Evolutionary conservation across 1,140 invertebrate species (phyloP), one percentile per base, ranked within the genome.

Genomic region (Myzus persicae): DNA sequence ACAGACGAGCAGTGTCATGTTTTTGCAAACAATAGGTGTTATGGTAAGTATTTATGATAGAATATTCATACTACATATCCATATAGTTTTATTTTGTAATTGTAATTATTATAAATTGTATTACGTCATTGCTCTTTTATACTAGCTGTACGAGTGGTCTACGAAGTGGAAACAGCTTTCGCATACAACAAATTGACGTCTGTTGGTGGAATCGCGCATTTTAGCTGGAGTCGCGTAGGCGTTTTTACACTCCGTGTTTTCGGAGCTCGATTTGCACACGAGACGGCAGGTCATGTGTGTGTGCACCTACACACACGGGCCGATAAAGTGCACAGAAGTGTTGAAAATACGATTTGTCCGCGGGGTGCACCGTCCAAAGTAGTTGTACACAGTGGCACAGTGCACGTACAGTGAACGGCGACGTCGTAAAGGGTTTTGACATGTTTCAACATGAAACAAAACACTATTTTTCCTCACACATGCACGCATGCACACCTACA

Each of bases 311-410:
- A 42, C 22, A 84, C 82, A 84, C 22, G 8, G 24, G 20, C 38
- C 38, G 24, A 87, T 20, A 2, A 44, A 44, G 14, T 87, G 42
- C 84, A 87, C 26, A 42, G 26, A 20, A 87, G 42, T 87, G 31
- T 44, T 42, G 84, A n/a, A 87, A 44, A 87, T n/a, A 87, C 84
- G 84, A 87, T 87, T 87, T 87, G 44, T 87, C n/a, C 85, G 9
- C 84, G 42, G 84, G 84, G 84, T 44, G 82, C 82, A 40, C 38
- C 38, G 38, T 84, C 82, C 24, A 40, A 38, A 40, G 40, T 26
- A 84, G 82, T 24, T 26, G 20, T 26, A 31, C 24, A 42, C 84
- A 84, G 51, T 54, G 51, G 51, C 51, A 67, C 14, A 6, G 59
- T 67, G 31, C 31, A 18, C 31, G 59, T 18, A 67, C 6, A 67